Evolutionary conservation across 2,888 invertebrate genomes (phyloP).

Genomic region (Pristionchus fissidentatus): DNA sequence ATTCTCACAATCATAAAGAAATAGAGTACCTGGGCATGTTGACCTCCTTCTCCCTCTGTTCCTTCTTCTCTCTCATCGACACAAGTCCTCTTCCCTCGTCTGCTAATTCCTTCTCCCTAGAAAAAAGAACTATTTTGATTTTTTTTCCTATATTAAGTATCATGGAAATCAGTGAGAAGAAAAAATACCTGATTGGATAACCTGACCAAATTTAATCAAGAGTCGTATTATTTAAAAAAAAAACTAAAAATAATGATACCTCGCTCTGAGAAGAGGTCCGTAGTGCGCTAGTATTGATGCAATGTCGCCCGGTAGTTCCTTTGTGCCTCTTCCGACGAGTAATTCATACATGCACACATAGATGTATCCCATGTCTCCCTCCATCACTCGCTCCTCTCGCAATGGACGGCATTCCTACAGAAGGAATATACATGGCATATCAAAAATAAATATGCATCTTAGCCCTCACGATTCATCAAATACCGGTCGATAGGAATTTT

Average conservation of each 20-base stretch:
- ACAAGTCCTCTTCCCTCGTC: slow-evolving; percentile 41
- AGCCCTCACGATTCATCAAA: too few species aligned
- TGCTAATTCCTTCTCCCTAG: slow-evolving; percentile 40
- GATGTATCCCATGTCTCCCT: slow-evolving; percentile 55
- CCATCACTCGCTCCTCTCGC: slow-evolving; percentile 55
- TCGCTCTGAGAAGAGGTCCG: slow-evolving; percentile 22
- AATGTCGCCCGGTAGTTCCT: slow-evolving; percentile 39
- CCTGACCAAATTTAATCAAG: neutral
- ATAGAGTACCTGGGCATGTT: slow-evolving; percentile 48
- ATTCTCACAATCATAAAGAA: too few species aligned
- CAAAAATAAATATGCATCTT: too few species aligned
- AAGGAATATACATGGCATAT: neutral
- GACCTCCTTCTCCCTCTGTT: neutral
- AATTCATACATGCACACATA: slow-evolving; percentile 66
- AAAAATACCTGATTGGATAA: neutral
- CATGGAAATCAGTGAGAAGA: neutral
- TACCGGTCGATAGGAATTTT: neutral
- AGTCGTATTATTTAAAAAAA: neutral
- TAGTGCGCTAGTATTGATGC: slow-evolving; percentile 6
- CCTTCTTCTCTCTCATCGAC: slow-evolving; percentile 36
- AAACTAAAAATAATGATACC: neutral
- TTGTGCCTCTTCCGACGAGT: slow-evolving; percentile 60
- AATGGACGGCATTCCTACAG: slow-evolving; percentile 46
- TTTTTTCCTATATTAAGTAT: neutral
- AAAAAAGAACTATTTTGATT: neutral